Conservation (phyloP, 2,113 vertebrate genomes). For the Microcebus lehilahytsara region DNA sequence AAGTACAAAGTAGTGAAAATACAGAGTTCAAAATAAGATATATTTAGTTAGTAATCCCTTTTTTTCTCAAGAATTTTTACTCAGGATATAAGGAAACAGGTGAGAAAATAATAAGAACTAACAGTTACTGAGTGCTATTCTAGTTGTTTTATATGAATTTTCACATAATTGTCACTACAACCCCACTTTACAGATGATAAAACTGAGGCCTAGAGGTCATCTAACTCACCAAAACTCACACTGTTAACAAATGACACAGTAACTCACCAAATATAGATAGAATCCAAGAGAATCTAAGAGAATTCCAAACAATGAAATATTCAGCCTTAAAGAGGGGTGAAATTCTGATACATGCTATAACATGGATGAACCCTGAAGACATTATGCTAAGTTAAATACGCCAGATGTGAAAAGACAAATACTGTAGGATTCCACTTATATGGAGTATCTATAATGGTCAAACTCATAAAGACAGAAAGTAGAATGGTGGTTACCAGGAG, state of each 20-base stretch:
- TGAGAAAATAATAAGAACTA: background rate
- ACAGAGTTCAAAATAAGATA: background rate
- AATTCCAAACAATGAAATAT: background rate
- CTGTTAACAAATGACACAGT: background rate
- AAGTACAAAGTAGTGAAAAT: slow-evolving; percentile 36
- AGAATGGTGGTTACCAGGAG: background rate
- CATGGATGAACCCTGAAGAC: background rate
- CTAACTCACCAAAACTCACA: background rate
- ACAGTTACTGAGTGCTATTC: background rate
- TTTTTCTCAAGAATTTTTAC: background rate
- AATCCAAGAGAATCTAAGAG: background rate
- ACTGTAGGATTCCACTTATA: background rate
- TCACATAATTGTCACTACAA: background rate
- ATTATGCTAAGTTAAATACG: background rate
- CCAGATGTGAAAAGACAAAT: background rate
- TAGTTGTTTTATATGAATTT: background rate
- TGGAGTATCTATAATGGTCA: background rate
- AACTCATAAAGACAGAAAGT: background rate
- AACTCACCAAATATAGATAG: background rate
- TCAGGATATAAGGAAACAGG: background rate
- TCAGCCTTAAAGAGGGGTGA: background rate
- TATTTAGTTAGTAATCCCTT: background rate
- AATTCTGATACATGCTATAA: background rate
- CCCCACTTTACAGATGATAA: background rate
- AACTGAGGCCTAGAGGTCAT: background rate